Evolutionary conservation across 2,113 vertebrate genomes (phyloP).

Genomic region (Micronycteris hirsuta): DNA sequence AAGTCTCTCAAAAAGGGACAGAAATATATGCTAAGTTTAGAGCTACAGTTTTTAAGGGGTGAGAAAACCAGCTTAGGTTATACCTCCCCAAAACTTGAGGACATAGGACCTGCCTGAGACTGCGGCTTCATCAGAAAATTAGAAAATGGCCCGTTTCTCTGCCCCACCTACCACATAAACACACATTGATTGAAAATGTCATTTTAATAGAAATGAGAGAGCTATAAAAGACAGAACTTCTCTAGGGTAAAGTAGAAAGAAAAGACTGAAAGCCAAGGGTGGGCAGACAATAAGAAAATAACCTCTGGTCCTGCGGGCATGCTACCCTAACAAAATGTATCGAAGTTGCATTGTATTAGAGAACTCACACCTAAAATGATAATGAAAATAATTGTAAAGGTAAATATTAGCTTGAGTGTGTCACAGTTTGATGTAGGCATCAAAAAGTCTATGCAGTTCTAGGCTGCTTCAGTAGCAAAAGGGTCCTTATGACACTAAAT

Average conservation of each 20-base stretch:
- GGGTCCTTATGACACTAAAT: neutral
- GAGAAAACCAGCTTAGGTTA: neutral
- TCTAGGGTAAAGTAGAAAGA: neutral
- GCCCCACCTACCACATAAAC: fast-evolving
- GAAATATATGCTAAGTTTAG: neutral
- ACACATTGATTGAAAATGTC: neutral
- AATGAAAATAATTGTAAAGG: neutral
- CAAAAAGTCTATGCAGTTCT: neutral
- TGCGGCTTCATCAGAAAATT: neutral
- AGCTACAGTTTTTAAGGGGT: neutral
- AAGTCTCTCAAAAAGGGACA: neutral
- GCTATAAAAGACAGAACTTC: neutral
- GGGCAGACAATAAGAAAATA: neutral
- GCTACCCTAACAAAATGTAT: neutral
- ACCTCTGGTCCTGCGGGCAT: neutral
- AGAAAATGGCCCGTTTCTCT: neutral
- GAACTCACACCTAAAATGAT: neutral
- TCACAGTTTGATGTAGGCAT: neutral
- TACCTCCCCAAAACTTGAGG: neutral
- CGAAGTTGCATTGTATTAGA: neutral
- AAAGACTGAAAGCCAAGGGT: neutral
- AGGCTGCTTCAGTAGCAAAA: neutral
- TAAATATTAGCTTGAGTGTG: neutral
- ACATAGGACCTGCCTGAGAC: neutral
- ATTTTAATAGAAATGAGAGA: neutral